A percentile compares a stretch with the other conserved stretches of the same genome.
These are phyloP conservation scores for Phytoseiulus persimilis DNA, from an alignment of 2,888 invertebrate species.

Conservation along the genomic window DNA sequence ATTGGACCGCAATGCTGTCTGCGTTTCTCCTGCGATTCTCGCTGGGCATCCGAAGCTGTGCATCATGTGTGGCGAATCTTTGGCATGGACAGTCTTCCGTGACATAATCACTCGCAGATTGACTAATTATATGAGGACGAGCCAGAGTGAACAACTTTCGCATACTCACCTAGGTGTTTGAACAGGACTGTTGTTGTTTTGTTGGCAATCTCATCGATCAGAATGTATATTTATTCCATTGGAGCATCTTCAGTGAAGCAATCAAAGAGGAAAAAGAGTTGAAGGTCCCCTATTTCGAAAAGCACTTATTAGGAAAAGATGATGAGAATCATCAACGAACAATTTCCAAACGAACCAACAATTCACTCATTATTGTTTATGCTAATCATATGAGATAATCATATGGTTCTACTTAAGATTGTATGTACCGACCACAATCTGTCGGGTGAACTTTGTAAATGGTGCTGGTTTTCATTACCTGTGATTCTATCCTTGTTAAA, in stretches of 20 bases:
- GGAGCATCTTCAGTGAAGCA: background rate
- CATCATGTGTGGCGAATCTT: no score
- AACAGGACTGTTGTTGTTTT: conserved; percentile 19
- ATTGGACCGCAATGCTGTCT: no score
- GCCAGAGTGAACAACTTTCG: background rate
- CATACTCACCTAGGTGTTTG: background rate
- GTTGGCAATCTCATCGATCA: conserved; percentile 39
- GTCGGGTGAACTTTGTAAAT: background rate
- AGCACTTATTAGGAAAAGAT: background rate
- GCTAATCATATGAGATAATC: background rate
- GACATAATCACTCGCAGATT: background rate
- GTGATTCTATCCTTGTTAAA: background rate
- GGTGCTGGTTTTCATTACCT: conserved; percentile 5
- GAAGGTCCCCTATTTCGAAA: background rate
- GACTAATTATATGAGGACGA: background rate
- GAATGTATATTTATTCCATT: conserved; percentile 39
- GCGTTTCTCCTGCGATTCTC: no score
- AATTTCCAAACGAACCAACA: background rate
- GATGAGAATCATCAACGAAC: background rate
- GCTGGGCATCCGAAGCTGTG: no score
- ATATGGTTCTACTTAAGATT: background rate
- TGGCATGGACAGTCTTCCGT: no score
- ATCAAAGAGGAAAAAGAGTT: background rate
- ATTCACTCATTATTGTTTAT: background rate
- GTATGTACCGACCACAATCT: background rate